Base-by-base conservation (phyloP, 2,113 vertebrate genomes). In the Xiphophorus maculatus region DNA sequence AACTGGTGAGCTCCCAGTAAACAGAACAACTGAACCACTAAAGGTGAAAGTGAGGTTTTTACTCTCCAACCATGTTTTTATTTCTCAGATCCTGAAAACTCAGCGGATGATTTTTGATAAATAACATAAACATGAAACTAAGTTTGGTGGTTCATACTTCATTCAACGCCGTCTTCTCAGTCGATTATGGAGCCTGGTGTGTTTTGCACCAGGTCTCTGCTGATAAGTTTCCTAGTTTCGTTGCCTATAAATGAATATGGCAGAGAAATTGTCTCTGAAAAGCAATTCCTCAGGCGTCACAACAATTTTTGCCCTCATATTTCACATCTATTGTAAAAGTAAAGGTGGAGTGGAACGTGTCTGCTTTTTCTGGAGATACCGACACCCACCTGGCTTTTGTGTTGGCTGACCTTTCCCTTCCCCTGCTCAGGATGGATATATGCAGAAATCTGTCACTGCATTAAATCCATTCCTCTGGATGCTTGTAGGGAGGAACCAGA, bases 271-370 rank as follows among this genome's bases (percentile, higher is more conserved):
- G 87, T 93, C 79, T 77, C 37, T 77, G 86, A 85, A 91, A 92
- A 90, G 89, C 91, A 92, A 93, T 94, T 90, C 87, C 80, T 93
- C 87, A 78, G 82, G 83, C 83, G 86, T 93, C 92, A 90, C 87
- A 86, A 87, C 89, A 92, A 93, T 94, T 93, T 81, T 66, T 62
- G 29, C 14, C 68, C 66, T 93, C 91, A 86, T 94, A 91, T 93
- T 91, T 93, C 90, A 93, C 88, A 79, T 87, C 77, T 62, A 66
- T 77, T 84, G 76, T 84, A 35, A 81, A 77, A 70, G 71, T 65
- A 79, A 77, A 61, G 42, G n/a, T 15, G 15, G 14, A 48, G 61
- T 25, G 63, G 71, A 63, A 42, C 80, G 48, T 82, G 82, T 82
- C 75, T 83, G 82, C 63, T 44, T 69, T 79, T 63, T 65, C 48